These are phyloP conservation scores for Aurelia aurita DNA, from an alignment of 30 jellyfish, hydroid and myxozoan species.

Conservation along the genomic window DNA sequence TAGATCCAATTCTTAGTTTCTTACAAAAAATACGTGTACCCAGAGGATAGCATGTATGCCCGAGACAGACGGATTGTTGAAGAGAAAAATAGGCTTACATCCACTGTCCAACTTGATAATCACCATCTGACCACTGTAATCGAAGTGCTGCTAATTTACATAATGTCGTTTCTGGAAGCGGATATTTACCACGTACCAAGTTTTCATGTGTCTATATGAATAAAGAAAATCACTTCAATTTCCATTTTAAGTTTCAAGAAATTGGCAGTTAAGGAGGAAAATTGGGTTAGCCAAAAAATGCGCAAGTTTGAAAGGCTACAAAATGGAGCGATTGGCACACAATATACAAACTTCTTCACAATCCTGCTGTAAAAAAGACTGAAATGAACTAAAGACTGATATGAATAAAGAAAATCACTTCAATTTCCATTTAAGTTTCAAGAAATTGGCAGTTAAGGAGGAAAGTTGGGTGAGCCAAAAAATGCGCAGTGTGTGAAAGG, in stretches of 20 bases:
- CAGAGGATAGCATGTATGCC: too few species aligned
- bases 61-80: too few species aligned
- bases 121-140: constrained; percentile 94
- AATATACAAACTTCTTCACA: too few species aligned
- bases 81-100: constrained; percentile 57
- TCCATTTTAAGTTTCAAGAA: too few species aligned
- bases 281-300: neutral
- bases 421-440: too few species aligned
- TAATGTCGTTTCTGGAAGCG: constrained; percentile 92
- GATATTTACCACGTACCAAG: constrained; percentile 95
- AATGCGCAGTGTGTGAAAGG: neutral
- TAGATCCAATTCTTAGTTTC: too few species aligned
- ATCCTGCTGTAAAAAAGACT: too few species aligned
- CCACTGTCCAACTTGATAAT: constrained; percentile 91
- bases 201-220: constrained; percentile 89
- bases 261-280: neutral
- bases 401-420: neutral
- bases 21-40: too few species aligned
- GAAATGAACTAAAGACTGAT: neutral
- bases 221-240: neutral
- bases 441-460: neutral
- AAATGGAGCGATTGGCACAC: too few species aligned
- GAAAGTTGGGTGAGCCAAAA: neutral
- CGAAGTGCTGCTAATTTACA: constrained; percentile 97
- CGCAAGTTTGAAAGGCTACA: too few species aligned